A percentile compares a stretch with the other conserved stretches of the same genome.
phyloP scores from a whole-genome alignment of 2,113 vertebrate species.

The Actenoides hombroni region DNA sequence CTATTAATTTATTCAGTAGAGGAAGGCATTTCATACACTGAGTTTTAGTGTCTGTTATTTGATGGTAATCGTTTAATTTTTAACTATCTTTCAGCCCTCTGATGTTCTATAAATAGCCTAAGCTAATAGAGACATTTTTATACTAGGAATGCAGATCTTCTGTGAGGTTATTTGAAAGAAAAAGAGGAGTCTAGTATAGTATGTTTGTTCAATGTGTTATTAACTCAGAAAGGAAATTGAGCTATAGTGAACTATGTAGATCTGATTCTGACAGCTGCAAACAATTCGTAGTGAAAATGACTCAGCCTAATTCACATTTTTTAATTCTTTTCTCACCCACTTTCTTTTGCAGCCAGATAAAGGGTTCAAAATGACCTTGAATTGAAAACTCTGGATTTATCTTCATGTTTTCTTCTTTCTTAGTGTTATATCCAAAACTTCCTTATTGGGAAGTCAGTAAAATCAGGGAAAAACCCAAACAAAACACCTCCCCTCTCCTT shows the following conservation, averaged over 20 bases:
- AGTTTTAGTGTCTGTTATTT: conserved; percentile 54
- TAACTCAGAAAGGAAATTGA: conserved; percentile 70
- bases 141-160: conserved; percentile 42
- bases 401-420: neutral
- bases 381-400: conserved; percentile 14
- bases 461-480: conserved; percentile 11
- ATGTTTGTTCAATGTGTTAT: conserved; percentile 69
- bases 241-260: conserved; percentile 55
- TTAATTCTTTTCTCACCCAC: conserved; percentile 1
- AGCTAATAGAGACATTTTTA: conserved; percentile 70
- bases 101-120: conserved; percentile 68
- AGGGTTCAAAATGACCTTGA: conserved; percentile 59
- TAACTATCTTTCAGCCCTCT: conserved; percentile 59
- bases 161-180: conserved; percentile 56
- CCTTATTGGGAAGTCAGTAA: neutral
- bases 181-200: neutral
- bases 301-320: conserved; percentile 64
- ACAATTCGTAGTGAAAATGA: conserved; percentile 69
- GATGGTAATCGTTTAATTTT: conserved; percentile 67
- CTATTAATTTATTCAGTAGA: conserved; percentile 10
- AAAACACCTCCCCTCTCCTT: neutral
- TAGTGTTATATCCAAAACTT: neutral
- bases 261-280: conserved; percentile 66
- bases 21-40: conserved; percentile 27
- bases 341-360: conserved; percentile 19